Base-by-base conservation (phyloP, 2,888 invertebrate genomes). In the Hydroisotoma schaefferi region DNA sequence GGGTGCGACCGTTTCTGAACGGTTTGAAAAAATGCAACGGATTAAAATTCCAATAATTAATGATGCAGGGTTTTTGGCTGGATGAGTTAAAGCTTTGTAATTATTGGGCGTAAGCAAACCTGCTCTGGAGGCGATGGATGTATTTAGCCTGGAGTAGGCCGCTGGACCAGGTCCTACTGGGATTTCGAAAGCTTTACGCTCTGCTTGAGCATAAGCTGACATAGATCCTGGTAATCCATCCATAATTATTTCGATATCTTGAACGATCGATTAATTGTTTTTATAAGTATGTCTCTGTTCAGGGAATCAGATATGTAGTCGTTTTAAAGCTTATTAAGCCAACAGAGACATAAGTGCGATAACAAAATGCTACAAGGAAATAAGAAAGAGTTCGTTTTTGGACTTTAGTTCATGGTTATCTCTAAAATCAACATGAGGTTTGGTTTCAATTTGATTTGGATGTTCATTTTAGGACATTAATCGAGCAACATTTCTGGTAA, bases 141-240 rank as follows among this genome's bases (percentile, higher is more conserved):
- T 38, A n/a, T 25, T 54, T 44, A 55, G 52, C 1, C 59, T 61
- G 37, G 46, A 23, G 25, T 69, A 69, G 6, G 59, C 61, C n/a
- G 62, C 60, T 6, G 70, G 70, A 8, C 64, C 59, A 20, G 70
- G 70, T 10, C 64, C 59, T 5, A 53, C 56, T 2, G 57, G 53
- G n/a, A 53, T 54, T 12, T 54, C 23, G 6, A 52, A 37, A 3
- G 64, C 60, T 25, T 47, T 26, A 22, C 68, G 54, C 22, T 38
- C 28, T 4, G 63, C 61, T 12, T 63, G 63, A n/a, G 65, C 57
- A 33, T 67, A 67, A 49, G 61, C 60, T 2, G 69, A 68, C 44
- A 69, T 27, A 1, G 67, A 59, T 12, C 67, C 67, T 12, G 69
- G 69, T n/a, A 37, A 48, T 40, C 63, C 63, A 28, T 53, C 59